Conservation (phyloP, 1,140 invertebrate species). For the Penaeus japonicus region DNA sequence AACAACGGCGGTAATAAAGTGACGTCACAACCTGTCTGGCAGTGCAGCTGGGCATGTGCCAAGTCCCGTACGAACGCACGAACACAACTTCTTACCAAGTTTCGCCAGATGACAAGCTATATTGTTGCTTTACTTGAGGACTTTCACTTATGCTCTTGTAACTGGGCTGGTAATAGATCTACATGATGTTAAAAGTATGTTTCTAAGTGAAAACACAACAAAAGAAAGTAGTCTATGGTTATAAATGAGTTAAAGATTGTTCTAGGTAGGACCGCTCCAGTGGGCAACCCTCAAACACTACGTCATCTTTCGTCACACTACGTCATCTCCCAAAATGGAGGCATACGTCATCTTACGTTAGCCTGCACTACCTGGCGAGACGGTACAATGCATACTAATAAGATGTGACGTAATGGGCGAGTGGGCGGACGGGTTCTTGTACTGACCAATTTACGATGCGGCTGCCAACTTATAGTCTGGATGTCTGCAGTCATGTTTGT, state of each 20-base stretch:
- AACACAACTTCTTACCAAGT: background rate
- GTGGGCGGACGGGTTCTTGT: background rate
- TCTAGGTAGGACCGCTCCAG: background rate
- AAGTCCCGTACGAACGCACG: background rate
- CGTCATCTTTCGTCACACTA: conserved; percentile 33
- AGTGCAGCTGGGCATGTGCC: conserved; percentile 27
- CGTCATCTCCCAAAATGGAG: conserved; percentile 47
- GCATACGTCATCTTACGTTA: conserved; percentile 27
- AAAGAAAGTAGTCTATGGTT: background rate
- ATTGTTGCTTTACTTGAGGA: too few relatives aligned
- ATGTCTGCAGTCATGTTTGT: too few relatives aligned
- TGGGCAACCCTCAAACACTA: conserved; percentile 26
- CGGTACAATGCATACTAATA: background rate
- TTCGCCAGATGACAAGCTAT: background rate
- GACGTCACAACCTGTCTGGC: conserved; percentile 29
- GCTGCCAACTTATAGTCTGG: too few relatives aligned
- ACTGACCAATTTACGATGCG: too few relatives aligned
- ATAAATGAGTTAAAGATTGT: background rate
- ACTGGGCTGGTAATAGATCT: too few relatives aligned
- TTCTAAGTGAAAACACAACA: background rate
- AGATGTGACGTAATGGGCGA: conserved; percentile 20
- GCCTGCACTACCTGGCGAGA: conserved; percentile 7
- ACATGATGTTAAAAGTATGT: too few relatives aligned
- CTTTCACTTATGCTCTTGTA: background rate
- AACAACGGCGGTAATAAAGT: background rate